Conservation (phyloP, 2,888 invertebrate species). For the Caprella mutica region DNA sequence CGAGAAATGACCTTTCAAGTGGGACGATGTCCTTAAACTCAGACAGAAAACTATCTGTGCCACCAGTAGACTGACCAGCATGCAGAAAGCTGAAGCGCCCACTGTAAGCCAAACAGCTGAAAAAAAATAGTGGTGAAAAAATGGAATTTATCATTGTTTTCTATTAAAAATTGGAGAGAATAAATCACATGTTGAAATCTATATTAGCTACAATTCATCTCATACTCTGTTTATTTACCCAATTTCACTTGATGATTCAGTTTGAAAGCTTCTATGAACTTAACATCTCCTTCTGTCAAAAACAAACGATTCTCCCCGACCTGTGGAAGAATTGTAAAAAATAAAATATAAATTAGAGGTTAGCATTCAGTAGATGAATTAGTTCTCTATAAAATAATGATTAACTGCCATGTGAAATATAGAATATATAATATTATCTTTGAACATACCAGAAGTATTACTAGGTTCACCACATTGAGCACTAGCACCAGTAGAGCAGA, state of each 20-base stretch:
- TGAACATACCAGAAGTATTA: conserved; percentile 31
- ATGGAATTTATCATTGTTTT: no score
- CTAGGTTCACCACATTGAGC: conserved; percentile 27
- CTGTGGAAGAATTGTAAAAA: no score
- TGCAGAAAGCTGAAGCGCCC: conserved; percentile 12
- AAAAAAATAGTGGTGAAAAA: neutral
- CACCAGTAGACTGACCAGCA: conserved; percentile 24
- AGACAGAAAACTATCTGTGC: conserved; percentile 29
- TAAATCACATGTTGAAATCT: no score
- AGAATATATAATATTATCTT: no score
- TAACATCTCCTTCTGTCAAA: conserved; percentile 9
- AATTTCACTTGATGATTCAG: no score
- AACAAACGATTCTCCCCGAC: conserved; percentile 24
- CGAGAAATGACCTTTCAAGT: conserved; percentile 3
- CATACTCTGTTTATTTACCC: no score
- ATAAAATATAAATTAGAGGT: no score
- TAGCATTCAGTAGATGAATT: no score
- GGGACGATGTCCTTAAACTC: conserved; percentile 17
- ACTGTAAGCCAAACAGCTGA: conserved; percentile 27
- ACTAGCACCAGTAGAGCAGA: conserved; percentile 19
- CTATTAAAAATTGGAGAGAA: no score
- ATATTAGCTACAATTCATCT: no score
- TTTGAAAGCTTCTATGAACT: conserved; percentile 11
- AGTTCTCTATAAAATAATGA: no score
- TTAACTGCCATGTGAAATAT: no score